Evolutionary conservation across 2,888 invertebrate genomes (phyloP).

Genomic region (Habroteleia sp.): DNA sequence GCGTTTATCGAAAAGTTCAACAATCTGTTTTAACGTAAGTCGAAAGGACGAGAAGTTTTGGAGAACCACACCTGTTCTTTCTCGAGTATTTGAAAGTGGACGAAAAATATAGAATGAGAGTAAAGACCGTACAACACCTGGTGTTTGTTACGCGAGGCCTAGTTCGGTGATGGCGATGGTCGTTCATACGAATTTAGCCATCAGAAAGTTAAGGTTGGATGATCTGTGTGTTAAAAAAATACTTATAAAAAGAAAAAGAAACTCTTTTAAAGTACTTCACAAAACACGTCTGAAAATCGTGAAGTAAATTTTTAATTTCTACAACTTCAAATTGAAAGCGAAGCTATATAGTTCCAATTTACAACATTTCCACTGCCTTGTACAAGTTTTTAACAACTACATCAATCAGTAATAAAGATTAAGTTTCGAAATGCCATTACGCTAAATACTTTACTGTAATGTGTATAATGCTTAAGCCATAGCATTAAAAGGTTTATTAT

Average conservation of each 20-base stretch:
- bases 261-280: constrained; percentile 23
- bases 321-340: constrained; percentile 22
- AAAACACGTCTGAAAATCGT: constrained; percentile 17
- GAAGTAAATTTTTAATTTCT: constrained; percentile 37
- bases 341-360: constrained; percentile 19
- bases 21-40: constrained; percentile 63
- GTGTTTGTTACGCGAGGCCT: constrained; percentile 47
- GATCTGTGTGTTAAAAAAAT: constrained; percentile 22
- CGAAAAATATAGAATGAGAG: constrained; percentile 54
- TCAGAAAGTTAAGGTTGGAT: constrained; percentile 10
- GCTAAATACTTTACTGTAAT: too few species aligned
- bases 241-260: constrained; percentile 18
- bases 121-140: constrained; percentile 42
- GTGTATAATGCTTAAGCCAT: too few species aligned
- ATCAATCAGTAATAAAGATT: constrained; percentile 26
- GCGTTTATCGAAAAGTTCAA: constrained; percentile 59
- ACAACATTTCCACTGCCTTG: constrained; percentile 22
- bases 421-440: too few species aligned
- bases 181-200: constrained; percentile 14
- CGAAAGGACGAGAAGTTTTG: constrained; percentile 58
- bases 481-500: too few species aligned
- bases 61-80: constrained; percentile 62
- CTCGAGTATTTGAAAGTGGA: constrained; percentile 45
- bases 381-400: constrained; percentile 14
- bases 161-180: constrained; percentile 18